Base-by-base conservation (phyloP, 2,888 invertebrate species). In the Drosophila quinaria region DNA sequence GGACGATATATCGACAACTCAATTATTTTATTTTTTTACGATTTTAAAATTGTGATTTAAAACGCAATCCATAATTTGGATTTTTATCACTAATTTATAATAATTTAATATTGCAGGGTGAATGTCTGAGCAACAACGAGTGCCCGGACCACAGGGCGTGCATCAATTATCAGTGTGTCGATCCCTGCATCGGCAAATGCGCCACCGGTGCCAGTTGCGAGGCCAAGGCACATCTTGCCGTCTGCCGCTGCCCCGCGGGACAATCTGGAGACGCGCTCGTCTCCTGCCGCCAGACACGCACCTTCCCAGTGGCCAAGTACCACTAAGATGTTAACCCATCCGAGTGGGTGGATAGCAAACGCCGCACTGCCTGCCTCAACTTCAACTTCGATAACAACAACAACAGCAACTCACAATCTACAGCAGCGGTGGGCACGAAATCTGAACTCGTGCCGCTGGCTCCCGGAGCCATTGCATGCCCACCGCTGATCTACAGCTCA, bases 151-250 rank as follows among this genome's bases (percentile, higher is more conserved):
- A 95, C 90, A 93, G 95, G 74, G 96, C 96, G 33, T 97, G 97
- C 91, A 96, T 96, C 55, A 95, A 96, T 85, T 96, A 95, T 92
- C 94, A 94, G 90, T 96, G 95, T 92, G 94, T 94, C 68, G 94
- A 96, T 92, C 96, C 96, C 0, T 97, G 97, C 88, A 94, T 95
- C 41, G 96, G 96, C 65, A 96, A 96, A 91, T 97, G 97, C 87
- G 97, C 96, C 8, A 93, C 95, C 0, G 96, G 95, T 17, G 97
- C 97, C 41, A 94, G 94, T 59, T 97, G 97, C 89, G 95, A 95
- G 91, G 95, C 96, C 0, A 94, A 96, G 64, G 94, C 95, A 33
- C 97, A 97, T 92, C 94, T 96, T 55, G 97, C 97, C 4, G 96
- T 97, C 41, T 97, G 97, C 91, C 96, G 96, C 2, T 97, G 97